Evolutionary conservation across 1,140 invertebrate genomes (phyloP).

Genomic region (Probaryconus sp.): DNA sequence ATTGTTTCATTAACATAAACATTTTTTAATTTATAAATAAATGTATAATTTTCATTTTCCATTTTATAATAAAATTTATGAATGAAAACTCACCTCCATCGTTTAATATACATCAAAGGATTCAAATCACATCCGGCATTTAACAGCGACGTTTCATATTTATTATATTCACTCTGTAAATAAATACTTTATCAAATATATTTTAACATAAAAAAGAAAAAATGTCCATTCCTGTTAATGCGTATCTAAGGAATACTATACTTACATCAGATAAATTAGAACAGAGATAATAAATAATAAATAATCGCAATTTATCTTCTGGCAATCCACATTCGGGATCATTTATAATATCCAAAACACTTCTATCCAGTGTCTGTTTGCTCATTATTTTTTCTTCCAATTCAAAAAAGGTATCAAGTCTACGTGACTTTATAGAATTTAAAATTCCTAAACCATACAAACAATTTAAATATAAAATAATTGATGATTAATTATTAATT

Average conservation of each 20-base stretch:
- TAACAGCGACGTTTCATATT: constrained; percentile 87
- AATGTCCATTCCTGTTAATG: too few species aligned
- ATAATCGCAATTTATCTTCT: constrained; percentile 96
- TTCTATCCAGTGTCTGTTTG: constrained; percentile 86
- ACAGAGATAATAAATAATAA: constrained; percentile 96
- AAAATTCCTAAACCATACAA: constrained; percentile 82
- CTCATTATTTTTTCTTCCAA: constrained; percentile 98
- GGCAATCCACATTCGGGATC: constrained; percentile 91
- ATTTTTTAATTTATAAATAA: constrained; percentile 20
- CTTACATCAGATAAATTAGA: constrained; percentile 86
- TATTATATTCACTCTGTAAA: constrained; percentile 84
- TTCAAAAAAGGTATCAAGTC: constrained; percentile 98
- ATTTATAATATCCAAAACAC: constrained; percentile 88
- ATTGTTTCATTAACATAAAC: too few species aligned
- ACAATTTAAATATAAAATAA: constrained; percentile 31
- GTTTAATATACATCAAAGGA: constrained; percentile 90
- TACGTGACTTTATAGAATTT: constrained; percentile 93
- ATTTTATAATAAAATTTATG: too few species aligned
- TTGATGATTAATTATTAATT: too few species aligned
- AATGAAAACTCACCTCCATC: constrained; percentile 95
- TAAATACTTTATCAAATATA: constrained; percentile 3
- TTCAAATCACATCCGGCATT: constrained; percentile 91
- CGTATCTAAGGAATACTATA: too few species aligned
- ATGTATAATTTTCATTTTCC: too few species aligned
- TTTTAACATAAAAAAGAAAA: too few species aligned